These are phyloP conservation scores for Spodoptera litura DNA, from an alignment of 1,140 invertebrate genomes.

Conservation along the genomic window DNA sequence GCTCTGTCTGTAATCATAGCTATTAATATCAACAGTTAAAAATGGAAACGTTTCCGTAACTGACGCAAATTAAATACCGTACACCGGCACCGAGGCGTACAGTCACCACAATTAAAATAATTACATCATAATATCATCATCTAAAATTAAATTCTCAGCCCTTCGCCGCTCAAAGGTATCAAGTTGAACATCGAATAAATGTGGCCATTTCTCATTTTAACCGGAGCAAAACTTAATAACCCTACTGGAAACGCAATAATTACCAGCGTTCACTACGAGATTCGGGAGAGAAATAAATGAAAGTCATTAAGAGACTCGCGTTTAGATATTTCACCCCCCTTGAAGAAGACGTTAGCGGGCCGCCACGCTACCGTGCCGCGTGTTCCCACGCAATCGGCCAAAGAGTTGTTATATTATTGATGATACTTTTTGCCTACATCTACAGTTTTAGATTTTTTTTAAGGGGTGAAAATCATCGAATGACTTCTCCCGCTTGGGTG, in stretches of 20 bases:
- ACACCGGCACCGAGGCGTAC: constrained; percentile 42
- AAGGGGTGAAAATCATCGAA: no score
- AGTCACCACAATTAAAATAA: constrained; percentile 75
- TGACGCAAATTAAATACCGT: constrained; percentile 23
- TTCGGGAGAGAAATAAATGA: constrained; percentile 84
- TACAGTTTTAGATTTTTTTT: no score
- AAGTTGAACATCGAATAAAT: constrained; percentile 81
- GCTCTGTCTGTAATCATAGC: no score
- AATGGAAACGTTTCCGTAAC: constrained; percentile 16
- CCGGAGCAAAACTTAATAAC: constrained; percentile 85
- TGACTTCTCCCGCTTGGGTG: no score
- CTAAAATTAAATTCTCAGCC: constrained; percentile 81
- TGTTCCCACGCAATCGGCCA: constrained; percentile 78
- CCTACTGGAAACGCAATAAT: constrained; percentile 84
- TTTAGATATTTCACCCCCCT: constrained; percentile 84
- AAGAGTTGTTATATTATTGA: constrained; percentile 59
- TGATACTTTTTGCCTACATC: constrained; percentile 6
- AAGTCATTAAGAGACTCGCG: constrained; percentile 82
- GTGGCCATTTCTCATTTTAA: constrained; percentile 83
- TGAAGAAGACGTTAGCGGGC: constrained; percentile 81
- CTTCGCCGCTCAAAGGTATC: constrained; percentile 74
- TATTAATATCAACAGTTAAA: neutral
- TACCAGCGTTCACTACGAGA: constrained; percentile 81
- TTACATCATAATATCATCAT: constrained; percentile 73
- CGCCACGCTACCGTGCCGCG: constrained; percentile 64